A percentile compares a stretch with the other conserved stretches of the same genome.
Conservation (phyloP, 2,797 vertebrate genomes). For the Anomalospiza imberbis region DNA sequence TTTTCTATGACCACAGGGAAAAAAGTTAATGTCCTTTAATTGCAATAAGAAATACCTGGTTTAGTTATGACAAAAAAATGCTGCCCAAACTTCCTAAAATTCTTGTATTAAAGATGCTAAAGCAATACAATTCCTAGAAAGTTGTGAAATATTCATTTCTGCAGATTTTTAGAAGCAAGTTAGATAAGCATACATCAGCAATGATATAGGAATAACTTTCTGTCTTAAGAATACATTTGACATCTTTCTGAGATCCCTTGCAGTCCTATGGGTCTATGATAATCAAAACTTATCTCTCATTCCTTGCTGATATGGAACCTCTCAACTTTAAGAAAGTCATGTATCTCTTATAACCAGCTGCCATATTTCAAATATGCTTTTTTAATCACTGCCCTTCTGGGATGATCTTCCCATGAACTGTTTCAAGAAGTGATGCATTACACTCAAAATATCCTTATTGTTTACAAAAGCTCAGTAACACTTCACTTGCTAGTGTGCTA, state of each 20-base stretch:
- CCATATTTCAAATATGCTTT: constrained; percentile 6
- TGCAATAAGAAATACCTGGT: background rate
- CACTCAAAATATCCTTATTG: background rate
- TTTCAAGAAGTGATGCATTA: background rate
- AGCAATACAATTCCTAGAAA: background rate
- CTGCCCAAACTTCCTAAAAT: background rate
- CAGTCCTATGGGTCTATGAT: background rate
- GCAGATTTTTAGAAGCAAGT: background rate
- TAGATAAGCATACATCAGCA: background rate
- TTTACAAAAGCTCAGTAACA: constrained; percentile 38
- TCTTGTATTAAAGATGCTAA: background rate
- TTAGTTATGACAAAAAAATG: background rate
- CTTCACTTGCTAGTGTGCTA: background rate
- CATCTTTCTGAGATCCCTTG: background rate
- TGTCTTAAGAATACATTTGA: background rate
- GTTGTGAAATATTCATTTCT: background rate
- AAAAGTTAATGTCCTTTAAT: background rate
- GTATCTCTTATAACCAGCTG: background rate
- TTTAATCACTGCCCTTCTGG: background rate
- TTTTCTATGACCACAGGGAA: background rate
- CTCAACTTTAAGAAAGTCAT: background rate
- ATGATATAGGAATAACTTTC: background rate
- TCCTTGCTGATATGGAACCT: background rate
- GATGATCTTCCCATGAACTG: constrained; percentile 5
- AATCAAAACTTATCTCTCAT: background rate